Evolutionary conservation across 2,797 vertebrate species (phyloP).

Genomic region (Lutjanus campechanus): DNA sequence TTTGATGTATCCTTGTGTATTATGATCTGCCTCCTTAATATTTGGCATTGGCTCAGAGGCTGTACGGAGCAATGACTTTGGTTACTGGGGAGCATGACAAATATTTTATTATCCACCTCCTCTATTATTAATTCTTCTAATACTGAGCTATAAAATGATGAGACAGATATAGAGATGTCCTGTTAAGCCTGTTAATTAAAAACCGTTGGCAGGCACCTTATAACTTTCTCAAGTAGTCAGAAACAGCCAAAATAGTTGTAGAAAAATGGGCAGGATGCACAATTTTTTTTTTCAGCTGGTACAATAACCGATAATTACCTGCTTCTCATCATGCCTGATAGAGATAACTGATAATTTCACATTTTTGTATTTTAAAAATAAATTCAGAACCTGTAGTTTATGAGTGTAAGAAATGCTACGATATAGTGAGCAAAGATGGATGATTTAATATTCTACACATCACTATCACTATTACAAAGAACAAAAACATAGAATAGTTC

Average conservation of each 20-base stretch:
- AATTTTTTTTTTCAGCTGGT: too few relatives aligned
- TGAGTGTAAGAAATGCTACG: too few relatives aligned
- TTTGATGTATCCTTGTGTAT: neutral
- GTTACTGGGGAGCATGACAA: neutral
- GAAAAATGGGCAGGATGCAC: neutral
- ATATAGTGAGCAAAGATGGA: too few relatives aligned
- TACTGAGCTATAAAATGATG: slow-evolving; percentile 14
- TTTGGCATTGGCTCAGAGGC: neutral
- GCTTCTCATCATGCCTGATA: too few relatives aligned
- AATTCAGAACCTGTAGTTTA: too few relatives aligned
- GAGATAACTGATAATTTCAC: too few relatives aligned
- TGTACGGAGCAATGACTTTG: neutral
- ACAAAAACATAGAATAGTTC: too few relatives aligned
- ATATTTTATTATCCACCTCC: slow-evolving; percentile 8
- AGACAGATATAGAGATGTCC: neutral
- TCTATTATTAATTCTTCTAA: slow-evolving; percentile 4
- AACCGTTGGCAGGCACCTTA: neutral
- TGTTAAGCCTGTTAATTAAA: slow-evolving; percentile 21
- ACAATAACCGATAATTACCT: too few relatives aligned
- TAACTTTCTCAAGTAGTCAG: neutral
- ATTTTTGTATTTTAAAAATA: too few relatives aligned
- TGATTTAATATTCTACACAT: too few relatives aligned
- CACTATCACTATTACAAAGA: too few relatives aligned
- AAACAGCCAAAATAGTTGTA: neutral
- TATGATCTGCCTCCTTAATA: neutral